These are phyloP conservation scores for Cyphomyrus plagiostoma DNA, from an alignment of 2,113 vertebrate species.

Conservation along the genomic window DNA sequence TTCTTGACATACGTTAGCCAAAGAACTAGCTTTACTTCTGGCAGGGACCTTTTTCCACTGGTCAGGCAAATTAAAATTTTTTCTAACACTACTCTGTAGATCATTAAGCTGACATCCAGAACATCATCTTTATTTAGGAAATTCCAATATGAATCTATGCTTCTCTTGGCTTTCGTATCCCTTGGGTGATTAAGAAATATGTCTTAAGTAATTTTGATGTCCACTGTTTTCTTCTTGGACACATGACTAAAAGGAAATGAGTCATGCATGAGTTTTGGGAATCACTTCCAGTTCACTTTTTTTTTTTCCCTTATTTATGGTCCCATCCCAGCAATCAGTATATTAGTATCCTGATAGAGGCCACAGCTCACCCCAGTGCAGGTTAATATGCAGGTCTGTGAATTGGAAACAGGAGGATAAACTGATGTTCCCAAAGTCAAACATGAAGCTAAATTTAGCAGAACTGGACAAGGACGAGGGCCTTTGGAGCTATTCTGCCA, in stretches of 20 bases:
- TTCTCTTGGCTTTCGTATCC: background rate
- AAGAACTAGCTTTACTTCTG: background rate
- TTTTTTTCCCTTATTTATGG: background rate
- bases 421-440: background rate
- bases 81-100: background rate
- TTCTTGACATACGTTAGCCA: background rate
- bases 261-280: background rate
- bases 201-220: background rate
- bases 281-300: background rate
- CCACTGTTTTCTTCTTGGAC: background rate
- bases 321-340: background rate
- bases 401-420: background rate
- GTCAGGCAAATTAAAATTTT: background rate
- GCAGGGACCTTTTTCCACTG: background rate
- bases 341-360: background rate
- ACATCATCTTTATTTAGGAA: background rate
- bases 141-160: background rate
- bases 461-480: background rate
- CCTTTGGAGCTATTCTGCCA: background rate
- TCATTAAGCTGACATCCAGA: background rate
- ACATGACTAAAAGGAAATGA: background rate
- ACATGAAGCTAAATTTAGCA: background rate
- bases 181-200: background rate
- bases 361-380: background rate
- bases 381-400: background rate